Evolutionary conservation across 2,113 vertebrate genomes (phyloP), one percentile per base, ranked within the genome.

Genomic region (Phainopepla nitens): DNA sequence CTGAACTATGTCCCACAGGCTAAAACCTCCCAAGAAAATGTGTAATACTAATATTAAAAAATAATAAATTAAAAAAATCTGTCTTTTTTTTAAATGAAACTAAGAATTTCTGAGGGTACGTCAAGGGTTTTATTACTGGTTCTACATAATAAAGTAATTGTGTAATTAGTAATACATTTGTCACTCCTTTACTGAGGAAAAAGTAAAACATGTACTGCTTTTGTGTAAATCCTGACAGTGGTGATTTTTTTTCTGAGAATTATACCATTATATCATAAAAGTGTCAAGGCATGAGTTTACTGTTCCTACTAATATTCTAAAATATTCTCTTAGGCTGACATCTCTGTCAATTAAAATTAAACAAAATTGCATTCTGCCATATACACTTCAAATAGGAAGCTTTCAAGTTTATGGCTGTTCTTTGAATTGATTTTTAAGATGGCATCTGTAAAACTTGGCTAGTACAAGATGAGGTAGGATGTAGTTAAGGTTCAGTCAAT

Each of bases 311-410:
- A 98, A 98, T 98, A 98, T 98, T 98, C 97, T 98, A 98, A 98
- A 98, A 98, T 98, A 98, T 97, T 98, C 98, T 98, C 97, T 97
- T 93, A 95, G 92, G 97, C 97, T 98, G 98, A 98, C 97, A 98
- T 98, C 98, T 97, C 97, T 98, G 98, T 98, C 98, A 98, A 98
- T 98, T 98, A 98, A 98, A 98, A 98, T 98, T 98, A 98, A 98
- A 98, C 97, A 97, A 97, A 98, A 98, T 97, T 98, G 98, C 98
- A 97, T 98, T 98, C 97, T 98, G 97, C 96, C 97, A 95, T 96
- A 96, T 96, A 97, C 95, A 96, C 97, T 98, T 97, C 95, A 95
- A 97, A 96, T 90, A 97, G 95, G 96, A 97, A 97, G 97, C 95
- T 97, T 98, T 97, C 82, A 97, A 97, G 97, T 98, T 98, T 98